Evolutionary conservation across 2,888 invertebrate species (phyloP).

Genomic region (Chalcosyrphus nemorum): DNA sequence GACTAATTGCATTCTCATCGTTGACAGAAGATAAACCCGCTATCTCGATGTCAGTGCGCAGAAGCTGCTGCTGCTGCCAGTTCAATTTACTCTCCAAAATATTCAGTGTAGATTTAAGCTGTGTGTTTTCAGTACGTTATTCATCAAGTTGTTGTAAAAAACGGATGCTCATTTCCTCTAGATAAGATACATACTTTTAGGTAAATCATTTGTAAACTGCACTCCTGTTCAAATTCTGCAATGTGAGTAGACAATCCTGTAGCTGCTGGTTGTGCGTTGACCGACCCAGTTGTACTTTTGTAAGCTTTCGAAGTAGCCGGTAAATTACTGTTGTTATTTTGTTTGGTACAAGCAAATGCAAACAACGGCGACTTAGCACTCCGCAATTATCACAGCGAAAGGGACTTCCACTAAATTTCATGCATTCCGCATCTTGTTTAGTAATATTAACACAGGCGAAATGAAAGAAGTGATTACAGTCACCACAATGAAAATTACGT

Average conservation of each 20-base stretch:
- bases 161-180: not conserved
- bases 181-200: not conserved
- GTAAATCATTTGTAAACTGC: not conserved
- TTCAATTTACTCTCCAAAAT: too few relatives aligned
- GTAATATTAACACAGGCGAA: too few relatives aligned
- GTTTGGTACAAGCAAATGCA: not conserved
- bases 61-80: not conserved
- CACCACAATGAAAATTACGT: too few relatives aligned
- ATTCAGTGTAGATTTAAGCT: not conserved
- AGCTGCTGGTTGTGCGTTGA: not conserved
- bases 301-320: not conserved
- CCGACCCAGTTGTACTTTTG: not conserved
- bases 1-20: not conserved
- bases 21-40: not conserved
- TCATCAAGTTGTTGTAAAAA: not conserved
- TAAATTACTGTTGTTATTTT: not conserved
- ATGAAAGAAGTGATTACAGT: too few relatives aligned
- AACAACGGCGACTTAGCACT: not conserved
- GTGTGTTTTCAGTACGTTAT: not conserved
- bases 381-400: not conserved
- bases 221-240: not conserved
- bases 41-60: not conserved
- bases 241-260: not conserved
- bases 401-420: too few relatives aligned
- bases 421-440: not conserved